Evolutionary conservation across 1,140 invertebrate species (phyloP).

Genomic region (Bursaphelenchus mucronatus): DNA sequence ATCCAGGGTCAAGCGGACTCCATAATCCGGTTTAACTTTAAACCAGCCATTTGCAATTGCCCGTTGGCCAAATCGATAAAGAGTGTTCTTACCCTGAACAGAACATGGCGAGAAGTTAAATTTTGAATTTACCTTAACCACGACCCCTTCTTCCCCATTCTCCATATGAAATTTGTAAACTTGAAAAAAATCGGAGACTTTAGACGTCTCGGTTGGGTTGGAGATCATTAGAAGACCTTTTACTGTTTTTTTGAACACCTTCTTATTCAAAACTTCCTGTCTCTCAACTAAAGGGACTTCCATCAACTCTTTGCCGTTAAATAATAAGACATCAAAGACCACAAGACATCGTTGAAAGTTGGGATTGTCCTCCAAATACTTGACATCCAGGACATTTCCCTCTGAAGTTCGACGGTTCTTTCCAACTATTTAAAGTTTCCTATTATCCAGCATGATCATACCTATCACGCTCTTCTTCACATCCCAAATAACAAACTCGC

Average conservation of each 20-base stretch:
- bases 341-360: slow-evolving; percentile 21
- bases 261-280: slow-evolving; percentile 23
- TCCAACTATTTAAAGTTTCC: slow-evolving; percentile 28
- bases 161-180: slow-evolving; percentile 41
- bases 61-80: slow-evolving; percentile 29
- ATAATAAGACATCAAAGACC: slow-evolving; percentile 33
- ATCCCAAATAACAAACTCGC: slow-evolving; percentile 35
- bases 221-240: slow-evolving; percentile 6
- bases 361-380: slow-evolving; percentile 38
- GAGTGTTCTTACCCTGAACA: slow-evolving; percentile 34
- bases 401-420: slow-evolving; percentile 41
- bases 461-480: slow-evolving; percentile 47
- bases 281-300: slow-evolving; percentile 27
- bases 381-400: slow-evolving; percentile 38
- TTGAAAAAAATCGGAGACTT: slow-evolving; percentile 31
- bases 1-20: slow-evolving; percentile 35
- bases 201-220: neutral
- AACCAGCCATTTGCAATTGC: slow-evolving; percentile 35
- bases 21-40: slow-evolving; percentile 50
- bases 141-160: slow-evolving; percentile 38
- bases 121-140: slow-evolving; percentile 30
- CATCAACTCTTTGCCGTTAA: slow-evolving; percentile 22
- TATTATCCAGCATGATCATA: slow-evolving; percentile 13
- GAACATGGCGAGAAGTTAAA: slow-evolving; percentile 12
- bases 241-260: slow-evolving; percentile 28